Evolutionary conservation across 2,797 vertebrate genomes (phyloP).

Genomic region (Microctenopoma lineatum): DNA sequence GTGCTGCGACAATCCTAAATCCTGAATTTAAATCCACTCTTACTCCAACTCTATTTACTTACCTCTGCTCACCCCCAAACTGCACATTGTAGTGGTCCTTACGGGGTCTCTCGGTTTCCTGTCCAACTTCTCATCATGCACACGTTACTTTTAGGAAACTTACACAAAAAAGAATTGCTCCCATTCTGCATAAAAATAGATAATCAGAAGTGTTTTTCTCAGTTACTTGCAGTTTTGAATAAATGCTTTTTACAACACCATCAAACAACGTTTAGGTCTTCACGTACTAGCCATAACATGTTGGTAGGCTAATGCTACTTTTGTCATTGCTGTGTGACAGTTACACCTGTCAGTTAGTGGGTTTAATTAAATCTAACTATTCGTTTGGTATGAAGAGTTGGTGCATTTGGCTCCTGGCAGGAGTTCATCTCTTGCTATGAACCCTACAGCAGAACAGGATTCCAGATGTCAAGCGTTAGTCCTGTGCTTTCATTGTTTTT

Average conservation of each 20-base stretch:
- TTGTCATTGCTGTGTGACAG: neutral
- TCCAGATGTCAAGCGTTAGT: slow-evolving; percentile 32
- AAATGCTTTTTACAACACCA: neutral
- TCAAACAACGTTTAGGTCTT: neutral
- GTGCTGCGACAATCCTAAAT: no score
- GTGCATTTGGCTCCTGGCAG: slow-evolving; percentile 10
- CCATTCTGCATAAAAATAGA: no score
- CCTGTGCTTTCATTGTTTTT: slow-evolving; percentile 20
- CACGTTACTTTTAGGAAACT: no score
- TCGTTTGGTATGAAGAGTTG: neutral
- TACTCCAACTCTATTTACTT: no score
- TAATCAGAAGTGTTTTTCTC: neutral
- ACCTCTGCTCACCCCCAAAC: no score
- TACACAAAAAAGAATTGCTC: no score
- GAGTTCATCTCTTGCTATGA: neutral
- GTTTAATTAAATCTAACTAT: neutral
- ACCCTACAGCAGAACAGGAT: slow-evolving; percentile 17
- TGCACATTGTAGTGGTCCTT: no score
- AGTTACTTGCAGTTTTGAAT: neutral
- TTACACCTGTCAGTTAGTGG: neutral
- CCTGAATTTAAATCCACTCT: no score
- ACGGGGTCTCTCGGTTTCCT: no score
- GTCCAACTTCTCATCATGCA: no score
- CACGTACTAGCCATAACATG: neutral
- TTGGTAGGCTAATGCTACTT: neutral